Percentiles rank a stretch among this genome's conserved stretches.
Conservation (phyloP, 2,888 invertebrate species). For the Brachyptera risi region DNA sequence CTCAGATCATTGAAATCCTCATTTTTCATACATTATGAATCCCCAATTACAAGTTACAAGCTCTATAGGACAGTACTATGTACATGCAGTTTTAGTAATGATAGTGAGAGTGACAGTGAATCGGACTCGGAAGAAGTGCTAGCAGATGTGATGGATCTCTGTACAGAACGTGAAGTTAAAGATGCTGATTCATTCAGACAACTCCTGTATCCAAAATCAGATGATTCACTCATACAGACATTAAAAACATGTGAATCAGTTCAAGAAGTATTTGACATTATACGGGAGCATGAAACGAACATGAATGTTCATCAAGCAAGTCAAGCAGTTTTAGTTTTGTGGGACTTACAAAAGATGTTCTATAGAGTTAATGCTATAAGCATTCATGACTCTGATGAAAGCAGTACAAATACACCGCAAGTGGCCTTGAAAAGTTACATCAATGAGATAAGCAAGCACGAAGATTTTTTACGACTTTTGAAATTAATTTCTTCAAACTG, state of each 20-base stretch:
- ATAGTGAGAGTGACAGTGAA: conserved; percentile 21
- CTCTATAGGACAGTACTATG: background rate
- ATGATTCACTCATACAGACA: conserved; percentile 29
- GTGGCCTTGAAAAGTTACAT: conserved; percentile 38
- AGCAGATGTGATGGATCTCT: conserved; percentile 13
- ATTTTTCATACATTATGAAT: too few species aligned
- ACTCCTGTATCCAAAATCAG: conserved; percentile 20
- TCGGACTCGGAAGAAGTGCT: background rate
- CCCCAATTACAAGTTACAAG: background rate
- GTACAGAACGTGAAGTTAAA: conserved; percentile 8
- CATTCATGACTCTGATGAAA: conserved; percentile 19
- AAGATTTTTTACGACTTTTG: conserved; percentile 40
- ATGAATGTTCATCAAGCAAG: conserved; percentile 37
- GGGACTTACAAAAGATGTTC: conserved; percentile 44
- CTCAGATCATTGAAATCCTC: too few species aligned
- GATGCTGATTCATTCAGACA: conserved; percentile 10
- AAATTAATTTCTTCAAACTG: conserved; percentile 39
- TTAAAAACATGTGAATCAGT: conserved; percentile 42
- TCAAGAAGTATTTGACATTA: conserved; percentile 43
- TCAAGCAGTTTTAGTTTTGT: conserved; percentile 43
- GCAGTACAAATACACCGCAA: conserved; percentile 25
- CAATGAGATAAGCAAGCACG: conserved; percentile 38
- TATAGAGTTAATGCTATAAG: conserved; percentile 36
- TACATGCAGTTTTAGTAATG: background rate
- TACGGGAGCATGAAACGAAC: conserved; percentile 37